Base-by-base conservation (phyloP, 2,888 invertebrate genomes). In the Cynaeus angustus region DNA sequence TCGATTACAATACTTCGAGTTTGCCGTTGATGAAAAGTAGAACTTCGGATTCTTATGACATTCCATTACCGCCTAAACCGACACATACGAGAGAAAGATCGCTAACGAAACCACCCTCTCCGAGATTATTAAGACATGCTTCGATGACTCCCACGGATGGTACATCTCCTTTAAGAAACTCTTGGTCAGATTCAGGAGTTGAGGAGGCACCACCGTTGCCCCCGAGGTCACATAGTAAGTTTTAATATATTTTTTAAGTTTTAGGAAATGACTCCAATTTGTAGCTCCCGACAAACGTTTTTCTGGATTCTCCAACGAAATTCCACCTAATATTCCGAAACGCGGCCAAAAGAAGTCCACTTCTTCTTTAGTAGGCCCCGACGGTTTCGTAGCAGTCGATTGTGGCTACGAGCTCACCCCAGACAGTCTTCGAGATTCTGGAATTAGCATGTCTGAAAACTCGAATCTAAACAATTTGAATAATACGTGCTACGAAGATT, bases 151-250 rank as follows among this genome's bases (percentile, higher is more conserved):
- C 88, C 0, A 87, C 86, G 0, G 87, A 87, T 0, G 88, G 87
- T 52, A 83, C 83, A 75, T 72, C 85, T 76, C 89, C 80, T 79
- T 74, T 89, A 84, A 78, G 91, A 82, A 86, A 84, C 80, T 84
- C 89, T 74, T 84, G 92, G 91, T 84, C 89, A 80, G 83, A 91
- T 85, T 71, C 85, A 14, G 85, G 84, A 84, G 26, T 87, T 82
- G 82, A 88, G 66, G 90, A 90, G 74, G 94, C 94, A 0, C 94
- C 94, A 12, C 95, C 95, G 0, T 81, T 95, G 65, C 95, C 95
- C 2, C 95, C 95, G 0, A 86, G 95, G 70, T 93, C 94, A 5
- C 91, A 92, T 74, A 91, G 91, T 91, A 83, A 81, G 85, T 77
- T n/a, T 58, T 55, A n/a, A n/a, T n/a, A 2, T 43, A 4, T 21